phyloP scores from a whole-genome alignment of 1,140 invertebrate species.

The Polyergus mexicanus region DNA sequence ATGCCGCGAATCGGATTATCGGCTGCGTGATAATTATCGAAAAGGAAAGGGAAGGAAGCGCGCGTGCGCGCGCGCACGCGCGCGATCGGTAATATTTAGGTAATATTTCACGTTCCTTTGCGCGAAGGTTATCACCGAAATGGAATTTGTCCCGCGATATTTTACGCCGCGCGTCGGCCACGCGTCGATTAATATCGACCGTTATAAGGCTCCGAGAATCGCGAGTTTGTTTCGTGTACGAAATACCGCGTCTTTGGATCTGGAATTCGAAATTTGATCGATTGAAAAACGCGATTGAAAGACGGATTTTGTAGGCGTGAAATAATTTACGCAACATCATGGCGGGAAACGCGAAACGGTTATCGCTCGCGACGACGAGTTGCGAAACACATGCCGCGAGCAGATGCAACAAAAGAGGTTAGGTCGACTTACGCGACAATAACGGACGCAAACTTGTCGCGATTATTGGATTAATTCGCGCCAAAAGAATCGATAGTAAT shows the following conservation, averaged over 20 bases:
- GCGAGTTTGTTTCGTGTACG: constrained; percentile 31
- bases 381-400: constrained; percentile 64
- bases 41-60: constrained; percentile 23
- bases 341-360: constrained; percentile 28
- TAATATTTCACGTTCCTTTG: constrained; percentile 41
- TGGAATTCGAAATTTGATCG: constrained; percentile 44
- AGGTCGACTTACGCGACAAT: constrained; percentile 47
- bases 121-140: constrained; percentile 58
- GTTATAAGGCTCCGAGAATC: constrained; percentile 31
- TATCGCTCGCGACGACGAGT: constrained; percentile 51
- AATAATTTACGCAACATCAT: constrained; percentile 36
- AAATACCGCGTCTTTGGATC: constrained; percentile 27
- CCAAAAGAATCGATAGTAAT: not conserved
- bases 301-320: not conserved
- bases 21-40: constrained; percentile 52
- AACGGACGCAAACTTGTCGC: constrained; percentile 10
- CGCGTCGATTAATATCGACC: constrained; percentile 60
- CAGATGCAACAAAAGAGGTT: constrained; percentile 65
- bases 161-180: constrained; percentile 44
- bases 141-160: constrained; percentile 67
- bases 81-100: constrained; percentile 43
- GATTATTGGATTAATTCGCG: constrained; percentile 38
- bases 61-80: not conserved
- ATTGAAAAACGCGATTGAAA: not conserved
- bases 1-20: constrained; percentile 56